Conservation (phyloP, 2,797 vertebrate genomes). For the Psittacula derbiana region DNA sequence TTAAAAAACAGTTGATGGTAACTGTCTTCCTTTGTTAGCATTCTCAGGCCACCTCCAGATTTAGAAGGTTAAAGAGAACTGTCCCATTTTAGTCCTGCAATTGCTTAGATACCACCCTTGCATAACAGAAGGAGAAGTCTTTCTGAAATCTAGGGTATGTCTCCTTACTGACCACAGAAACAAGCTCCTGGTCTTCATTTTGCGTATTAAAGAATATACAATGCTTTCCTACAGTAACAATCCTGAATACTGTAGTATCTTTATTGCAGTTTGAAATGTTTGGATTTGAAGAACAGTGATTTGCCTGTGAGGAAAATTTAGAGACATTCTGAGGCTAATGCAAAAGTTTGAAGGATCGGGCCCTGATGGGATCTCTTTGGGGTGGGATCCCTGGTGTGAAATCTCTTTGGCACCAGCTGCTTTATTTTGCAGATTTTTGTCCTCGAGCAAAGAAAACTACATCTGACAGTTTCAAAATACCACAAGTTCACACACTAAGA, state of each 20-base stretch:
- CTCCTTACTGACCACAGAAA: background rate
- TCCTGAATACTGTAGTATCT: background rate
- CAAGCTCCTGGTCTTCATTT: background rate
- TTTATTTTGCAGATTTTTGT: background rate
- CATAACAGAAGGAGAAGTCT: slow-evolving; percentile 4
- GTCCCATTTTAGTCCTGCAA: slow-evolving; percentile 13
- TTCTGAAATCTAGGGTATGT: background rate
- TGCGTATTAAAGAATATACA: background rate
- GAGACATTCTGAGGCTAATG: background rate
- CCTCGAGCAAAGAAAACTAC: background rate
- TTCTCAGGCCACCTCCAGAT: slow-evolving; percentile 50
- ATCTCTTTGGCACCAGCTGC: background rate
- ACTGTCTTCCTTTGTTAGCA: slow-evolving; percentile 46
- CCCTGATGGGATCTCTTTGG: background rate
- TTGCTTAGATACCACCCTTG: slow-evolving; percentile 24
- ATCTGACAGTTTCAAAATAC: background rate
- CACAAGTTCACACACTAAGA: background rate
- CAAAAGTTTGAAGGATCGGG: background rate
- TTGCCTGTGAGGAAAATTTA: background rate
- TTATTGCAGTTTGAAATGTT: background rate
- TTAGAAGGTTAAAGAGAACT: slow-evolving; percentile 44
- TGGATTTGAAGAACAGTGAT: background rate
- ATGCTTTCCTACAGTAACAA: background rate
- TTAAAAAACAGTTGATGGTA: slow-evolving; percentile 57
- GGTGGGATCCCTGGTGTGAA: background rate